Evolutionary conservation across 1,140 invertebrate species (phyloP).

Genomic region (Brachionus rotundiformis): DNA sequence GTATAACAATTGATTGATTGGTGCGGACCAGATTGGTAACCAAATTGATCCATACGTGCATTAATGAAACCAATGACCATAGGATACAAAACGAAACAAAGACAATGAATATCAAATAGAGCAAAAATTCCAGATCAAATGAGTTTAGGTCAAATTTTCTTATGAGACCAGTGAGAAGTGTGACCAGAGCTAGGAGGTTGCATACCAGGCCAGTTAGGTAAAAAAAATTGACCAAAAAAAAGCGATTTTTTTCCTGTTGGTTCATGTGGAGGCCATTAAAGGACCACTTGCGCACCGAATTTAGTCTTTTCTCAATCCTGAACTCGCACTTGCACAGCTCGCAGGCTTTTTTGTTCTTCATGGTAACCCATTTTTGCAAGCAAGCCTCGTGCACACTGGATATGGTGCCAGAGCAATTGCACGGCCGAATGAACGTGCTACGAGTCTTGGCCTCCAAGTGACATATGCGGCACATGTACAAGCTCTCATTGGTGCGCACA

Average conservation of each 20-base stretch:
- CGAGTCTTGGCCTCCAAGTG: constrained; percentile 54
- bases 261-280: constrained; percentile 19
- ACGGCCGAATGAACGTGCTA: constrained; percentile 75
- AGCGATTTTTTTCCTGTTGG: background rate
- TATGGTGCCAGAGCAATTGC: constrained; percentile 70
- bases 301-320: constrained; percentile 63
- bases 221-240: constrained; percentile 26
- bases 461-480: constrained; percentile 62
- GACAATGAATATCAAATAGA: constrained; percentile 35
- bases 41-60: constrained; percentile 26
- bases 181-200: background rate
- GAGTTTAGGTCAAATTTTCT: background rate
- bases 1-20: constrained; percentile 27
- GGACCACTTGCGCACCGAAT: background rate
- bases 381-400: constrained; percentile 89
- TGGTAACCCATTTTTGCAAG: constrained; percentile 92
- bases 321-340: constrained; percentile 95
- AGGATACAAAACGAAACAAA: constrained; percentile 42
- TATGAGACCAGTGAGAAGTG: background rate
- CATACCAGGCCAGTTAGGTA: background rate
- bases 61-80: background rate
- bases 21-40: background rate
- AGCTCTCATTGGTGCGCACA: background rate
- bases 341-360: constrained; percentile 80
- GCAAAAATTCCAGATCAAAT: constrained; percentile 32